A percentile compares a stretch with the other conserved stretches of the same genome.
Evolutionary conservation across 2,888 invertebrate species (phyloP).

Genomic region (Andrena marginata): DNA sequence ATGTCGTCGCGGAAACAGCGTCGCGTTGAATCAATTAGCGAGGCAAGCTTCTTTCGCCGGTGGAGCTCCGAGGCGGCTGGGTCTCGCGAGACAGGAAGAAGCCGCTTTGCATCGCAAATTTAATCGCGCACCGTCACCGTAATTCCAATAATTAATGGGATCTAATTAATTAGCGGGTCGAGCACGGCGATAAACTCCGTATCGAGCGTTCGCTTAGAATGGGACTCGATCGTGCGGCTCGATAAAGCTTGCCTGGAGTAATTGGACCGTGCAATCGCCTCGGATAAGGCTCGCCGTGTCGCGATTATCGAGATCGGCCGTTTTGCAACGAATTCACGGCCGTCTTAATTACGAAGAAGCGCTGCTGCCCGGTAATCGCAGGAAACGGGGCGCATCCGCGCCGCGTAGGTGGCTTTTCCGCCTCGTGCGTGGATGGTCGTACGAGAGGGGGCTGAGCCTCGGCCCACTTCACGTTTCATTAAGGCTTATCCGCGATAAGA

Average conservation of each 20-base stretch:
- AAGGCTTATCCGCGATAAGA: constrained; percentile 1
- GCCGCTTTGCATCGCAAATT: constrained; percentile 31
- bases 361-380: background rate
- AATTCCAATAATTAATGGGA: constrained; percentile 15
- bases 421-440: background rate
- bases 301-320: background rate
- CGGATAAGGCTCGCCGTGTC: background rate
- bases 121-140: constrained; percentile 26
- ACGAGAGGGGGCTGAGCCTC: background rate
- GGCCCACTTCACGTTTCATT: background rate
- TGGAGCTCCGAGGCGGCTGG: background rate
- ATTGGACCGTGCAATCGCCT: background rate
- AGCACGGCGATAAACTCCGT: background rate
- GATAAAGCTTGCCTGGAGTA: constrained; percentile 15
- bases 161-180: constrained; percentile 20
- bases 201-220: background rate
- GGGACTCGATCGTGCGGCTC: constrained; percentile 22
- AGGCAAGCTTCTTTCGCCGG: background rate
- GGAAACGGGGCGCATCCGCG: constrained; percentile 20
- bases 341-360: constrained; percentile 15
- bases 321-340: background rate
- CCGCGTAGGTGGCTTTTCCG: constrained; percentile 4
- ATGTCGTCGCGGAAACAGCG: background rate
- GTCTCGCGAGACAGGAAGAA: background rate
- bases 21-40: constrained; percentile 4